Evolutionary conservation across 2,888 invertebrate species (phyloP).

Genomic region (Sialis lutaria): DNA sequence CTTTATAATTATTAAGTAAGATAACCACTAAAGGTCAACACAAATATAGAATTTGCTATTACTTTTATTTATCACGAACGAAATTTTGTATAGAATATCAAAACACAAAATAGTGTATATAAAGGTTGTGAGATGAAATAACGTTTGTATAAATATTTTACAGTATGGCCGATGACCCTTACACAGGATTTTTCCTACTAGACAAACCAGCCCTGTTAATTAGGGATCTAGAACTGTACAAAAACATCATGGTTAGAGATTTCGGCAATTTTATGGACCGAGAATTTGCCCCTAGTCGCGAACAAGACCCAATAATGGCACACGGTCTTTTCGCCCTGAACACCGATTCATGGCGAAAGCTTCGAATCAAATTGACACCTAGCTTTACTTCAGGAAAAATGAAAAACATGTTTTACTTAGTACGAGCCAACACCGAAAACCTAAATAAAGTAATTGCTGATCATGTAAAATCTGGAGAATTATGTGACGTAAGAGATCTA

Average conservation of each 20-base stretch:
- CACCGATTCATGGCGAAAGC: constrained; percentile 31
- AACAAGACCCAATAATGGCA: constrained; percentile 24
- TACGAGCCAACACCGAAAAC: constrained; percentile 14
- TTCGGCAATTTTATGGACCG: constrained; percentile 29
- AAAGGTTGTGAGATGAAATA: too few species aligned
- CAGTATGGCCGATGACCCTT: too few species aligned
- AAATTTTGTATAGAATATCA: too few species aligned
- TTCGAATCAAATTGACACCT: constrained; percentile 31
- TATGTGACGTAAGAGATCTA: not conserved
- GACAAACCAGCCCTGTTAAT: constrained; percentile 28
- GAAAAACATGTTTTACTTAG: constrained; percentile 30
- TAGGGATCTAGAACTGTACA: constrained; percentile 27
- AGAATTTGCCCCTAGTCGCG: constrained; percentile 22
- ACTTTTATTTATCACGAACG: too few species aligned
- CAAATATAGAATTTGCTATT: too few species aligned
- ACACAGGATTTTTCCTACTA: constrained; percentile 27
- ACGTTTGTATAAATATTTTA: too few species aligned
- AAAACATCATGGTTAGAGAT: constrained; percentile 27
- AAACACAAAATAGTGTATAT: too few species aligned
- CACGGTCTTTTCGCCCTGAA: constrained; percentile 26
- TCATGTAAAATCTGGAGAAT: not conserved
- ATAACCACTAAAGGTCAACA: too few species aligned
- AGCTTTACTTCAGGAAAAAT: constrained; percentile 35
- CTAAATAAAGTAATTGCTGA: not conserved
- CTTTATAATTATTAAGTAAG: too few species aligned